Evolutionary conservation across 92 coral and sea anemone genomes (phyloP).

Genomic region (Meandrina meandrites): DNA sequence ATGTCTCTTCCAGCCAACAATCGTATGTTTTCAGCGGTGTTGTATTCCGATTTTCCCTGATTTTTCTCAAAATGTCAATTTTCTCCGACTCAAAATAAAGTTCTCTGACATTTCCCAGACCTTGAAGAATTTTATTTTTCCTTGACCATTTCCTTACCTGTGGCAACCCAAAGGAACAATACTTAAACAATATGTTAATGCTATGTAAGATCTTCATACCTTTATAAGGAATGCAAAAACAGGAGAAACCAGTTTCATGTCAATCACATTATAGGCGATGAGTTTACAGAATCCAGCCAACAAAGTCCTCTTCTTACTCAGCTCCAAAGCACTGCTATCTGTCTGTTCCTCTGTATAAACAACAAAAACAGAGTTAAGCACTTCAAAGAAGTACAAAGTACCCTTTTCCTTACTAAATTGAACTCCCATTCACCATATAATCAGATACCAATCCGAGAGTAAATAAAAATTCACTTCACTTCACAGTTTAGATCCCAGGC

Average conservation of each 20-base stretch:
- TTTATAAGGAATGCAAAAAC: constrained; percentile 74
- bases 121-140: no score
- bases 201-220: constrained; percentile 41
- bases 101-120: no score
- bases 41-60: no score
- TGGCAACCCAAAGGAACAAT: no score
- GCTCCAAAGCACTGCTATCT: constrained; percentile 81
- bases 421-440: not conserved
- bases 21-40: no score
- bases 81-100: no score
- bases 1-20: no score
- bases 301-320: constrained; percentile 76
- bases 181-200: not conserved
- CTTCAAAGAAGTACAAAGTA: not conserved
- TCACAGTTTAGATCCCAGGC: no score
- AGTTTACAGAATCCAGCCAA: constrained; percentile 92
- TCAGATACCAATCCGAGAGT: no score
- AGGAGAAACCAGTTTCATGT: constrained; percentile 73
- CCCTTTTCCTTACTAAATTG: not conserved
- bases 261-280: constrained; percentile 83
- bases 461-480: not conserved
- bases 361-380: not conserved
- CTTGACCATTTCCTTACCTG: no score
- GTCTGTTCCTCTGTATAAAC: constrained; percentile 72
- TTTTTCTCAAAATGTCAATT: no score